Evolutionary conservation across 2,797 vertebrate species (phyloP), one percentile per base, ranked within the genome.

Genomic region (Momotus momota): DNA sequence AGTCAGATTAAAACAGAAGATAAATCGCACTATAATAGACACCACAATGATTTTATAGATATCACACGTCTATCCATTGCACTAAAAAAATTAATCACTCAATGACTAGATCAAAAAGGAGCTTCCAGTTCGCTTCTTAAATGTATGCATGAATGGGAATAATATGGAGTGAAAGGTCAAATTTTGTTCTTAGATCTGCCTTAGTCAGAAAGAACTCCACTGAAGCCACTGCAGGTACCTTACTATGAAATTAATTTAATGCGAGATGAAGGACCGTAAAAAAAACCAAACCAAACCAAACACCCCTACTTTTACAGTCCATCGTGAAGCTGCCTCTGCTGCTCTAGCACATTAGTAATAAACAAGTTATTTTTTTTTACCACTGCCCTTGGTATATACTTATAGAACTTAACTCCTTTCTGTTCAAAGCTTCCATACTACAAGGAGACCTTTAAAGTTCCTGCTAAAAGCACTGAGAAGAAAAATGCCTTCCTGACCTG

Each of bases 1-100:
- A 65, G 79, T 81, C 66, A 90, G 22, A 90, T 90, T 73, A 73
- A 79, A 95, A 48, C 66, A 80, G 38, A 91, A 86, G 55, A 81
- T 54, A 75, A 94, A 66, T 10, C 88, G 72, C 31, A 46, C 45
- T 95, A 10, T 12, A 77, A 54, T 12, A 81, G 67, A 73, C 21
- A 69, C 16, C 21, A 11, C 22, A 46, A 81, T 75, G 31, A 85
- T 82, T 93, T 77, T 80, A 40, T 17, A 67, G 71, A 64, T 91
- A 43, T 52, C 27, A 18, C 33, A 10, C 0, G 1, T 85, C 81
- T 61, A 81, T 72, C 40, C 33, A 57, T 91, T 69, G 66, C 60
- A 81, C 51, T 73, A 75, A 70, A 72, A 86, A 88, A 33, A 40
- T 82, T 79, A 72, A 93, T 88, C 70, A 84, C 46, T 55, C 38